Conservation (phyloP, 2,888 invertebrate species). For the Unio pictorum region DNA sequence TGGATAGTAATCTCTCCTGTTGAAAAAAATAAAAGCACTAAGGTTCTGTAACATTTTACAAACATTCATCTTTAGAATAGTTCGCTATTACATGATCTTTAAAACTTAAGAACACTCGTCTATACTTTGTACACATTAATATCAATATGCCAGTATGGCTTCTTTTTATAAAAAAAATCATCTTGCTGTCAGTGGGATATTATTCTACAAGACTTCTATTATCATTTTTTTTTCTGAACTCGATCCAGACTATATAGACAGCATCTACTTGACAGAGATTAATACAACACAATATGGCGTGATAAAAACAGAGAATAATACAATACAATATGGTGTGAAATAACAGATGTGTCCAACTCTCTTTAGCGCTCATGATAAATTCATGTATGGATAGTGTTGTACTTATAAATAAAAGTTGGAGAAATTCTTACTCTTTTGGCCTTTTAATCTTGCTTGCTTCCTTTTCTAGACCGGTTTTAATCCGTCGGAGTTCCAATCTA, state of each 20-base stretch:
- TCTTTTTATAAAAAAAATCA: too few species aligned
- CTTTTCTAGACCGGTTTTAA: constrained; percentile 53
- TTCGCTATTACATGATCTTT: too few species aligned
- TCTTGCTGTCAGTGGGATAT: neutral
- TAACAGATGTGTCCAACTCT: neutral
- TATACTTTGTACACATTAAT: neutral
- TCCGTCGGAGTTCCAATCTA: constrained; percentile 46
- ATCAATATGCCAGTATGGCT: too few species aligned
- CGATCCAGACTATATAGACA: neutral
- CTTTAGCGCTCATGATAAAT: too few species aligned
- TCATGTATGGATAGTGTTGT: too few species aligned
- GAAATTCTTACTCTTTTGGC: constrained; percentile 52
- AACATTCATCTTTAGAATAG: neutral
- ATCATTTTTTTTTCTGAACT: neutral
- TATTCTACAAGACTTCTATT: neutral
- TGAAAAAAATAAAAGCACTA: constrained; percentile 12
- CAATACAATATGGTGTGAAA: neutral
- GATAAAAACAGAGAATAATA: too few species aligned
- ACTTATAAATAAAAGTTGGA: neutral
- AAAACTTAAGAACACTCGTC: too few species aligned
- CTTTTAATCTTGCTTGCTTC: constrained; percentile 59
- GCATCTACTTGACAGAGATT: neutral
- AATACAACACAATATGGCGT: neutral
- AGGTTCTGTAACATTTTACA: neutral
- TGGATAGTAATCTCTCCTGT: constrained; percentile 60